phyloP scores from a whole-genome alignment of 2,888 invertebrate genomes.

The Trissolcus brochymenae region DNA sequence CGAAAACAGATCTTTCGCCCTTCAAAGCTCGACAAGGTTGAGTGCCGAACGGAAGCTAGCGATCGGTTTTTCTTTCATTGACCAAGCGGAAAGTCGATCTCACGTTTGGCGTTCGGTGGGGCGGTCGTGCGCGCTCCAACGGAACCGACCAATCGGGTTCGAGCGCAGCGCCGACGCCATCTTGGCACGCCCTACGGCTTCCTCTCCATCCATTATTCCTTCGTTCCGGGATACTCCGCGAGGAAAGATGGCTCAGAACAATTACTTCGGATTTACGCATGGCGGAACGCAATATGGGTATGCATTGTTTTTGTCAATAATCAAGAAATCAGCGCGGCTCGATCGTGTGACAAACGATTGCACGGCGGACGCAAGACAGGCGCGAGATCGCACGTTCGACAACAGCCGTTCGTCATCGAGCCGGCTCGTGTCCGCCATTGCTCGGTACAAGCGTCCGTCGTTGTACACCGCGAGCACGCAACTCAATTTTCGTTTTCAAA shows the following conservation, averaged over 20 bases:
- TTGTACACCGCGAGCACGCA: not conserved
- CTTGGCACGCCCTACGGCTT: conserved; percentile 73
- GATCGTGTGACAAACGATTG: not conserved
- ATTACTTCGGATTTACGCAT: conserved; percentile 96
- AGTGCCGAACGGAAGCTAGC: not conserved
- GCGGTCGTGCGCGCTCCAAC: not conserved
- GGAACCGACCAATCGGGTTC: not conserved
- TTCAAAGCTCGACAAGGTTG: not conserved
- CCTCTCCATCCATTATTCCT: conserved; percentile 70
- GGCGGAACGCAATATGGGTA: conserved; percentile 95
- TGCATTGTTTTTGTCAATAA: conserved; percentile 70
- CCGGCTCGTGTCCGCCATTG: conserved; percentile 43
- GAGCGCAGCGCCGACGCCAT: conserved; percentile 58
- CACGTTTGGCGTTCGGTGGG: not conserved
- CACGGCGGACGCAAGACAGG: not conserved
- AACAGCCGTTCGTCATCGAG: conserved; percentile 13
- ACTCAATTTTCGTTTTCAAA: too few relatives aligned
- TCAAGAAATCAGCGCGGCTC: not conserved
- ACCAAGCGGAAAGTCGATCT: not conserved
- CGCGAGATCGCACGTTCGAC: not conserved
- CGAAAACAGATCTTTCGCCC: conserved; percentile 7
- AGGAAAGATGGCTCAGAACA: conserved; percentile 88
- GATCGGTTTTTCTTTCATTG: not conserved
- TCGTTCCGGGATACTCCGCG: conserved; percentile 74
- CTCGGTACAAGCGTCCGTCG: conserved; percentile 18